Percentiles rank a stretch among this genome's conserved stretches.
phyloP scores from a whole-genome alignment of 2,797 vertebrate genomes.

The Heliangelus exortis region DNA sequence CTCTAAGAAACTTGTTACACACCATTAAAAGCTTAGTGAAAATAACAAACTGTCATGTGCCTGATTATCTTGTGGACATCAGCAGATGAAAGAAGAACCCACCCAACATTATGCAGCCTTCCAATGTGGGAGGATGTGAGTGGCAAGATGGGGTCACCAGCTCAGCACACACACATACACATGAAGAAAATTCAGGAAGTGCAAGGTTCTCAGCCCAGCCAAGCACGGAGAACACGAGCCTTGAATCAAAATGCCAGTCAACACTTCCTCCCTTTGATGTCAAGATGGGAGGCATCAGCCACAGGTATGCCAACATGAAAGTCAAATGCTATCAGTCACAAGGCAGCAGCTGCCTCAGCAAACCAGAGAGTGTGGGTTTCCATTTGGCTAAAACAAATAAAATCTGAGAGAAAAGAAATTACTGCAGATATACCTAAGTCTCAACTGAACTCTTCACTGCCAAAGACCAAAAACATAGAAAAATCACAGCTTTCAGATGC shows the following conservation, averaged over 20 bases:
- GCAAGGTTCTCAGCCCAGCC: not conserved
- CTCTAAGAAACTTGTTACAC: not conserved
- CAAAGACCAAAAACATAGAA: not conserved
- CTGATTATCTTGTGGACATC: not conserved
- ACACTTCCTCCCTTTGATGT: constrained; percentile 25
- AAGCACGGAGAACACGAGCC: not conserved
- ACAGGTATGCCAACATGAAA: constrained; percentile 50
- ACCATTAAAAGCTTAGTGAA: not conserved
- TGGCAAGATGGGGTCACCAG: not conserved
- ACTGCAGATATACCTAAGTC: not conserved
- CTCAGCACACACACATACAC: rapidly evolving
- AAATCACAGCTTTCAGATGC: not conserved
- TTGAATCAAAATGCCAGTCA: not conserved
- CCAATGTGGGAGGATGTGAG: not conserved
- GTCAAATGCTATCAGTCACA: not conserved
- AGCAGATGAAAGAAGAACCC: not conserved
- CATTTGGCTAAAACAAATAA: constrained; percentile 22
- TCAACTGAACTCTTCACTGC: not conserved
- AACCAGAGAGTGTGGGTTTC: not conserved
- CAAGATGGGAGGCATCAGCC: constrained; percentile 22
- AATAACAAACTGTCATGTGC: not conserved
- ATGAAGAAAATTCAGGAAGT: not conserved
- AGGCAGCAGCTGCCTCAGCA: not conserved
- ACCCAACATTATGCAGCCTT: not conserved
- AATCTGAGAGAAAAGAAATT: not conserved